Evolutionary conservation across 2,797 vertebrate species (phyloP), one percentile per base, ranked within the genome.

Genomic region (Adrianichthys oophorus): DNA sequence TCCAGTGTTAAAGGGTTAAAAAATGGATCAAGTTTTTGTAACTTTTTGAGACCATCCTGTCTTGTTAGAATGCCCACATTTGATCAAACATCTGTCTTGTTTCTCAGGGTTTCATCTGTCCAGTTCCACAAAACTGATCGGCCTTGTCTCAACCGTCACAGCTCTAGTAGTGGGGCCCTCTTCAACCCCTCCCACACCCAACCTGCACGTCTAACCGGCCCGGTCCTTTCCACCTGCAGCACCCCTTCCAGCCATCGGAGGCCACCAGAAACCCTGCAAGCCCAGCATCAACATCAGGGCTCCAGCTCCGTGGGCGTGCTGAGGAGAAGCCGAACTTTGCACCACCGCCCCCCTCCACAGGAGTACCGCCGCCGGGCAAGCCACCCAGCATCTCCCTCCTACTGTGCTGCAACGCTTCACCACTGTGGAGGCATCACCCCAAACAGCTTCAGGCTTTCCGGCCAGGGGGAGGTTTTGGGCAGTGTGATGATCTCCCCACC

Each of bases 281-380:
- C 72, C 52, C 76, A 77, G 57, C 85, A 73, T 42, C 82, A 83
- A 23, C 87, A 82, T 18, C 83, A 80, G 15, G 82, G 76, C 29
- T 80, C 86, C 4, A 65, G 67, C 42, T 87, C 89, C 4, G 76
- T 79, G 7, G 90, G 90, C 0, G 72, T 90, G 82, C 79, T 92
- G 51, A 85, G 91, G 68, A 90, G 92, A 66, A 92, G 92, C 76
- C 79, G 90, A 29, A 93, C 91, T 0, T 70, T 93, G 52, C 91
- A 93, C 73, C 89, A 92, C 44, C 89, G 88, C 0, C 83, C 90
- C 0, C 82, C 85, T 1, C 76, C 77, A 0, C 83, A 88, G 50
- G 89, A 92, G 61, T 90, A 91, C 52, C 90, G 90, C 42, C 88
- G 92, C 7, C 74, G 91, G 4, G 92, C 92, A 3, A 92, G 91